These are phyloP conservation scores for Notiomystis cincta DNA, from an alignment of 2,113 vertebrate species.

Conservation along the genomic window DNA sequence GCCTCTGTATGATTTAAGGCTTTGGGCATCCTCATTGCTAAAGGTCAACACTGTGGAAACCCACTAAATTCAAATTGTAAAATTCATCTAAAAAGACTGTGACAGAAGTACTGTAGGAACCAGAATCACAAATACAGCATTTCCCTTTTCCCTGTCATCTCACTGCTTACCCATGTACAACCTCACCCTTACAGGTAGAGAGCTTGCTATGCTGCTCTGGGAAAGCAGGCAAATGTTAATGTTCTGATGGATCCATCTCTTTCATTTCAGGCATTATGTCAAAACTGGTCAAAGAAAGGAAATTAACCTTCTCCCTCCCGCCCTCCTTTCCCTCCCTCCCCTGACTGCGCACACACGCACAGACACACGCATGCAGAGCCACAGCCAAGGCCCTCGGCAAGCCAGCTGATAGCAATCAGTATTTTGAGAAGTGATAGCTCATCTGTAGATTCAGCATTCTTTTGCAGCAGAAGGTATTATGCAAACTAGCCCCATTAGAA, in stretches of 20 bases:
- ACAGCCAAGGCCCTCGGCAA: slow-evolving; percentile 63
- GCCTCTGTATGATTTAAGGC: background rate
- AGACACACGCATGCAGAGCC: slow-evolving; percentile 46
- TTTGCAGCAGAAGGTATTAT: slow-evolving; percentile 58
- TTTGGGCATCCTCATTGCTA: background rate
- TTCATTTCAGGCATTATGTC: slow-evolving; percentile 5
- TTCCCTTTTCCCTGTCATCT: background rate
- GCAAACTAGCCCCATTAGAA: slow-evolving; percentile 59
- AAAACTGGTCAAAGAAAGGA: slow-evolving; percentile 49
- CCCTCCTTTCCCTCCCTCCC: slow-evolving; percentile 20
- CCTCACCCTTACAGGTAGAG: background rate
- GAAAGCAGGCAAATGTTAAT: background rate
- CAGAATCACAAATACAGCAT: background rate
- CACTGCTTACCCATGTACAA: background rate
- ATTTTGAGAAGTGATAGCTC: slow-evolving; percentile 65
- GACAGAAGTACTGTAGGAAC: background rate
- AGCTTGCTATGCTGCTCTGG: background rate
- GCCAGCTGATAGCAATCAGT: slow-evolving; percentile 66
- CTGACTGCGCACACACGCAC: background rate
- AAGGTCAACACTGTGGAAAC: background rate
- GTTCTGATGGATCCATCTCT: background rate
- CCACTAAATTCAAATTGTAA: background rate
- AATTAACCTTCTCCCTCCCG: slow-evolving; percentile 28
- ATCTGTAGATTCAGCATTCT: slow-evolving; percentile 67
- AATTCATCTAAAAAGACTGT: background rate